Conservation (phyloP, 2,888 invertebrate species). For the Nemoura dubitans region DNA sequence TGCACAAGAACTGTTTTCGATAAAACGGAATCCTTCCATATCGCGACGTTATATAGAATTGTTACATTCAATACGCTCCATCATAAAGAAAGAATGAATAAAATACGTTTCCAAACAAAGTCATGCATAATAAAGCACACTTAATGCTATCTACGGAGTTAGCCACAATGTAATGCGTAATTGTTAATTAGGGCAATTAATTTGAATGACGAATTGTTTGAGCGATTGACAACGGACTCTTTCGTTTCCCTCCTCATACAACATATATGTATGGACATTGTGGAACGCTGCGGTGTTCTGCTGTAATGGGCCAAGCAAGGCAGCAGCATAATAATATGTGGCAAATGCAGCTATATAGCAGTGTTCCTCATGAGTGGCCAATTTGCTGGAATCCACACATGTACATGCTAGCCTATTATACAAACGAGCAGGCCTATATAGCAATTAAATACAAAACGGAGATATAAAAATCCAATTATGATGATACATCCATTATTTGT, state of each 20-base stretch:
- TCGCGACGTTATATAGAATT: no score
- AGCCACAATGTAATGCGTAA: conserved; percentile 15
- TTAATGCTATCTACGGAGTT: not conserved
- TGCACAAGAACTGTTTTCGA: no score
- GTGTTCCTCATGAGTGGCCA: conserved; percentile 23
- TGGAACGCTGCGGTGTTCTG: not conserved
- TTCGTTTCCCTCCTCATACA: not conserved
- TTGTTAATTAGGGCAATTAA: conserved; percentile 28
- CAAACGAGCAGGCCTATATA: not conserved
- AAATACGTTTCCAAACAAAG: not conserved
- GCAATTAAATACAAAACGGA: conserved; percentile 14
- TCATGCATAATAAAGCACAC: not conserved
- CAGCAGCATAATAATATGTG: conserved; percentile 21
- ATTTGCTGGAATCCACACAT: conserved; percentile 20
- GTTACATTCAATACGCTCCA: no score
- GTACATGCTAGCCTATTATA: conserved; percentile 25
- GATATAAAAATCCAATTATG: conserved; percentile 19
- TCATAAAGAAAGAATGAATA: not conserved
- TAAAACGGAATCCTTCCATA: no score
- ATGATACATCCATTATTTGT: conserved; percentile 24
- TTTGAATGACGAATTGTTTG: conserved; percentile 2
- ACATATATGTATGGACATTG: not conserved
- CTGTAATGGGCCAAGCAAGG: not conserved
- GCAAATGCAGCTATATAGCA: not conserved
- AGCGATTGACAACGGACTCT: conserved; percentile 13